Base-by-base conservation (phyloP, 2,113 vertebrate species). In the Siniperca knerii region DNA sequence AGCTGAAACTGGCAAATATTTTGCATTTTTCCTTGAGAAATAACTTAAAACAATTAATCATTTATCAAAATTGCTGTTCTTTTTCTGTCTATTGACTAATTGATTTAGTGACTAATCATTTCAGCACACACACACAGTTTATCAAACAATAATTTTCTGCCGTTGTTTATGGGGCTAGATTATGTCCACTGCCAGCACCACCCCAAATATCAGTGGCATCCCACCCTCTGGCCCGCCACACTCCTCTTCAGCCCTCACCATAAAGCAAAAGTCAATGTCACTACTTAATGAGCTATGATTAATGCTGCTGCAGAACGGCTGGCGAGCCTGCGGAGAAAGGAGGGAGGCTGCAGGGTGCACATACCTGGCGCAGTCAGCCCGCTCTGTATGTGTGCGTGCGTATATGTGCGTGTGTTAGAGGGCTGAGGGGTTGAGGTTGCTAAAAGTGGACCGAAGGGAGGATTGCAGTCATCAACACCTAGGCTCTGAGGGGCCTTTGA, bases 381-480 rank as follows among this genome's bases (percentile, higher is more conserved):
- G 29, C 60, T 77, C 55, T 81, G 48, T 54, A 4, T 71, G 81
- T 83, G 81, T 83, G 79, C 29, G 29, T 29, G 29, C 29, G 29
- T 29, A 29, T 29, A 29, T 29, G 29, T 78, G 86, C 13, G 66
- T 87, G 60, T 48, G 67, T 65, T 37, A 3, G 54, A 79, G 78
- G 82, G 64, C 78, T 48, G 74, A 74, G 73, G 84, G 90, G 76
- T 78, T 81, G 82, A 87, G 85, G 89, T 84, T 80, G 94, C 94
- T 95, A 95, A 95, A 96, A 95, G 92, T 86, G 93, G 93, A 92
- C 93, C 33, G 73, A 86, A 79, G 81, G 86, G 89, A 87, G 95
- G 94, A 94, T 92, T 90, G 91, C 88, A 93, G 95, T 95, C 94
- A 95, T 96, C 94, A 95, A 95, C 95, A 95, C 95, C 94, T 94